Percentiles rank a stretch among this genome's conserved stretches.
These are phyloP conservation scores for Gulo gulo DNA, from an alignment of 2,113 vertebrate species.

Conservation along the genomic window DNA sequence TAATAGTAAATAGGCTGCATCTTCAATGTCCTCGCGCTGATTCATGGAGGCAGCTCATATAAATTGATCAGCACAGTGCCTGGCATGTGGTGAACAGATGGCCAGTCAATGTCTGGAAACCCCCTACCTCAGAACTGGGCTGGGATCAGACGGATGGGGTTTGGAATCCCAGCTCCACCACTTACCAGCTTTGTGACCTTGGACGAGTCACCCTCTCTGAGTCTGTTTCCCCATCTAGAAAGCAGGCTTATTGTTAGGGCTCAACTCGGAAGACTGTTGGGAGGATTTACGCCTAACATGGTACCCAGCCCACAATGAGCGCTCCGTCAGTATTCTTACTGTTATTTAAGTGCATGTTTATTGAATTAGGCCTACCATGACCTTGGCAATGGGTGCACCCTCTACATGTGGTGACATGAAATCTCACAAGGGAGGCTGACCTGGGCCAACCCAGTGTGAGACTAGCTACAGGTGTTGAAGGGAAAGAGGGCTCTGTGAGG, in stretches of 20 bases:
- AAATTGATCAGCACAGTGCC: fast-evolving
- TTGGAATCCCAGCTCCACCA: background rate
- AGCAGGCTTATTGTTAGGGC: background rate
- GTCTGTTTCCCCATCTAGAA: background rate
- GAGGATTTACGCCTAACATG: background rate
- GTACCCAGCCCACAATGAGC: background rate
- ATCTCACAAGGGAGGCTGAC: background rate
- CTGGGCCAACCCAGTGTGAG: background rate
- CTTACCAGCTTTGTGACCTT: background rate
- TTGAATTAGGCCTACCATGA: background rate
- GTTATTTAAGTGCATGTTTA: fast-evolving
- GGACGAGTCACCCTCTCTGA: background rate
- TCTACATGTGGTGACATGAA: background rate
- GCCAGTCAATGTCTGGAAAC: background rate
- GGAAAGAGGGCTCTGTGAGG: background rate
- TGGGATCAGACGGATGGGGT: background rate
- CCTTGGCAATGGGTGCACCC: background rate
- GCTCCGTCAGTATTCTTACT: too few species aligned
- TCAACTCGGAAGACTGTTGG: background rate
- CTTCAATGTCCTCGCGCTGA: background rate
- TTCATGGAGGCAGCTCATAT: too few species aligned
- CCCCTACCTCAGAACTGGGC: background rate
- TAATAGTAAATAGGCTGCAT: background rate
- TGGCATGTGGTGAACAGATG: background rate
- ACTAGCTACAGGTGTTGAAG: background rate